Base-by-base conservation (phyloP, 2,888 invertebrate species). In the Meiosimyza platycephala region DNA sequence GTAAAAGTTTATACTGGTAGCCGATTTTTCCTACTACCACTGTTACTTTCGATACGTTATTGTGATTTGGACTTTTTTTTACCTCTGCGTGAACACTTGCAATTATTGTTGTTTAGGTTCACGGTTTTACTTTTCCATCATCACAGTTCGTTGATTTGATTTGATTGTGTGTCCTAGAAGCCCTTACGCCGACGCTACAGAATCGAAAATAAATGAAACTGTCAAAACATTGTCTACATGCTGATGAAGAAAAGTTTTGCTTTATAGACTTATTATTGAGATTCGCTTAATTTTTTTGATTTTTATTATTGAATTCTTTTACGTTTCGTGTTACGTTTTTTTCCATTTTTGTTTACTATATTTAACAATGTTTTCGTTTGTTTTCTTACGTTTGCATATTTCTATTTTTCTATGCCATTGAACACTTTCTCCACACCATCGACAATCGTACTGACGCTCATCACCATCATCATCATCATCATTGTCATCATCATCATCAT, bases 41-140 rank as follows among this genome's bases (percentile, higher is more conserved):
- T 57, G 47, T 22, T 48, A 55, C 67, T 11, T 40, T 4, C 22
- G 22, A 22, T 2, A 2, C 3, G 6, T n/a, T 40, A 11, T 60
- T 69, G 2, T 22, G 22, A 51, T 69, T 69, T 69, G n/a, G n/a
- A n/a, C n/a, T n/a, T n/a, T n/a, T n/a, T n/a, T n/a, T n/a, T 16
- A 59, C 68, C 59, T 51, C 54, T 51, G 68, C 68, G 50, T 69
- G 68, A 69, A 69, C 59, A 69, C 68, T 50, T 69, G 60, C 68
- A 69, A 69, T 69, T 69, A 69, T 69, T 60, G 68, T 69, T 60
- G 60, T 69, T 69, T 50, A 69, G 50, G 68, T 60, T 59, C 28
- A n/a, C 16, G n/a, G 52, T n/a, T 54, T 33, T 47, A 16, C 40
- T n/a, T 62, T 40, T n/a, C 11, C 6, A 12, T 18, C n/a, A 22